Evolutionary conservation across 53 echinoderm and acorn worm species (phyloP), one percentile per base, ranked within the genome.

Genomic region (Echinometra lucunter): DNA sequence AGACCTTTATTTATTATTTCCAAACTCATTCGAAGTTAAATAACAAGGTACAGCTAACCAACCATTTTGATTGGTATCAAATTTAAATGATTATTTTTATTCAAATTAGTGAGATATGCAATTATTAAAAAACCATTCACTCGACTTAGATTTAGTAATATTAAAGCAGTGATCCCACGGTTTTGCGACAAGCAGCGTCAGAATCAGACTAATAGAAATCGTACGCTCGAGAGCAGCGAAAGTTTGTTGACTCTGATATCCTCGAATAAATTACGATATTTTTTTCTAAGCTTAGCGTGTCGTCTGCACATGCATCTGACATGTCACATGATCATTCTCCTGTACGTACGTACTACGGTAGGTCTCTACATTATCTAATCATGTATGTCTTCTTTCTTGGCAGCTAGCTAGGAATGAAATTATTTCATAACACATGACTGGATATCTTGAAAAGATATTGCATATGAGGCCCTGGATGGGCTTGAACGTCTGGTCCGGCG

Each of bases 211-310:
- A 53, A 28, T 16, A 10, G 28, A 85, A 45, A 47, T 1, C 27
- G 53, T 6, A 83, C 27, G 30, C 34, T 49, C 9, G 47, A 44
- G 81, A 80, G 72, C 49, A 5, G 85, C 10, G 28, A 85, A 85
- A 85, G 85, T 85, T 85, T 85, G 85, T 85, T 85, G 47, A 85
- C 85, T 42, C 85, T 30, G 81, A 81, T n/a, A n/a, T 45, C 42
- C 6, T 81, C 81, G 25, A 6, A 42, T 37, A 42, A 30, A 47
- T 85, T 47, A 85, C 28, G 45, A 28, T 45, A 27, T 85, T 44
- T 53, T 53, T 53, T 53, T 53, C 53, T 53, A 4, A 4, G 5
- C 53, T 53, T 11, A 13, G 53, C 53, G n/a, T n/a, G n/a, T n/a
- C n/a, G n/a, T n/a, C n/a, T n/a, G n/a, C n/a, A n/a, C n/a, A n/a